Base-by-base conservation (phyloP, 2,113 vertebrate species). In the Hypanus sabinus region DNA sequence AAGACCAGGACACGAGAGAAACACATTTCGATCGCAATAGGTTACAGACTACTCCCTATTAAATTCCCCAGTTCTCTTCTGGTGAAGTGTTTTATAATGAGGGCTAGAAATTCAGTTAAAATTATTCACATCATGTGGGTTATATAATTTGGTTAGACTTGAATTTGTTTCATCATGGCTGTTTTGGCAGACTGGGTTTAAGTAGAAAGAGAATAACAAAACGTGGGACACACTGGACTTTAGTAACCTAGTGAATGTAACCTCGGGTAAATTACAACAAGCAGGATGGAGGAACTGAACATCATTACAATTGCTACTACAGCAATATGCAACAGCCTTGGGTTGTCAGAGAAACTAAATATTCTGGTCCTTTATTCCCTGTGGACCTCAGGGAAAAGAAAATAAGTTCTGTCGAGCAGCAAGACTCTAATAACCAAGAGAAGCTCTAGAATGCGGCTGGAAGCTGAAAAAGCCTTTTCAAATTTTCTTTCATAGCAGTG, bases 381-480 rank as follows among this genome's bases (percentile, higher is more conserved):
- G 65, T 68, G 57, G n/a, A 11, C 87, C 87, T 68, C 30, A 68
- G 87, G 87, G 27, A 90, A 38, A 88, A 65, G 85, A 20, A 36
- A 30, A 65, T 20, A 90, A 20, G 85, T 88, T 87, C 57, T 60
- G 24, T 55, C 10, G 55, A 57, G 57, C 46, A 88, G 60, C 85
- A 88, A 88, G n/a, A 68, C 62, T 90, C 10, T 68, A 68, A 62
- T 90, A 90, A 90, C 20, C 87, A 33, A 90, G 62, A 68, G 27
- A 68, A 90, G 87, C 62, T 90, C 30, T 24, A 62, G 60, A 88
- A 57, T n/a, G 24, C 0, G 87, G 33, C n/a, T 90, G n/a, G 30
- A 90, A 83, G 46, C 80, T 83, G 38, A 46, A 57, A 55, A 55
- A 57, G 80, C 0, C 55, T 83, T 57, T 57, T 83, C 18, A 11